Base-by-base conservation (phyloP, 2,888 invertebrate species). In the Synanthedon formicaeformis region DNA sequence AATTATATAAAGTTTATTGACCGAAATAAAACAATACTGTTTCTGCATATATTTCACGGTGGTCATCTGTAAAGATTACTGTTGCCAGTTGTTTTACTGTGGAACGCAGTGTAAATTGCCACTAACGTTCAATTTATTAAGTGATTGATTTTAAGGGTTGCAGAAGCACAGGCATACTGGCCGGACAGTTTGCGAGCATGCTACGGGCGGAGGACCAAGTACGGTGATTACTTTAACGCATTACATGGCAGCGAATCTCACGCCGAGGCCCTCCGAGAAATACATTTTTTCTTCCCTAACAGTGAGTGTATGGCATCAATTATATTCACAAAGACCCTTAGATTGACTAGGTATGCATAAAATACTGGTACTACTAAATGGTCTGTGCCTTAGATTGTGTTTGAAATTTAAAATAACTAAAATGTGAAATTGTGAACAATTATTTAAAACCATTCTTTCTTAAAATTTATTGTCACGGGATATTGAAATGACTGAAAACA, bases 241-340 rank as follows among this genome's bases (percentile, higher is more conserved):
- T 75, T 96, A 0, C 96, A 97, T 73, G 96, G 94, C 8, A 96
- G 96, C 58, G 90, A 90, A 57, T 89, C 88, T 64, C 76, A 87
- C 13, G 77, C 87, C 0, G 90, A 90, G 50, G 93, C 96, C 0
- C 53, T 92, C 52, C 88, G 91, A 57, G 97, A 97, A 79, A 95
- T 96, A 63, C 91, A 92, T 70, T 97, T 94, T 77, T 96, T 97
- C 78, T 97, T 95, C 78, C 95, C 96, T 1, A 89, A 91, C 65
- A 91, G 95, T 95, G 86, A 87, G 90, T 60, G 34, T 1, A 23
- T 5, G 23, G 23, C 10, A 10, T 34, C 10, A 10, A 10, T 34
- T 8, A 34, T 34, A 34, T 34, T 1, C 34, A 34, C 34, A 6
- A 34, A 34, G 34, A 34, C 10, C 34, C 10, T 8, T n/a, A n/a